Percentiles rank a stretch among this genome's conserved stretches.
Evolutionary conservation across 2,113 vertebrate genomes (phyloP).

Genomic region (Hoplias malabaricus): DNA sequence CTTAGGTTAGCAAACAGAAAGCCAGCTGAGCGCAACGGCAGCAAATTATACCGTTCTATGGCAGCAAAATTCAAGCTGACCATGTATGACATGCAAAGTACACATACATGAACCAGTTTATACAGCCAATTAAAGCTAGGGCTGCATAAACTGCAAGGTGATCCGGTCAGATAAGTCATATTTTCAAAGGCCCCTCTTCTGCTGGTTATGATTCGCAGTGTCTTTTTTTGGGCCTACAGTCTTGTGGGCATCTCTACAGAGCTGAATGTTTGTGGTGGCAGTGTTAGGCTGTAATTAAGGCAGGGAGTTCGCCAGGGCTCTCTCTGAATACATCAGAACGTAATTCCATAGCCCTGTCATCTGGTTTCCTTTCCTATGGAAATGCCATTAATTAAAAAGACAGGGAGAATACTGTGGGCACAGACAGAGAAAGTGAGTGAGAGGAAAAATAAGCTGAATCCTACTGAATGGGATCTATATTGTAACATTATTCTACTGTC

Average conservation of each 20-base stretch:
- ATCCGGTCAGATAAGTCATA: neutral
- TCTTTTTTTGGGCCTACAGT: neutral
- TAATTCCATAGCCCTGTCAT: conserved; percentile 25
- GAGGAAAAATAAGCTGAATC: neutral
- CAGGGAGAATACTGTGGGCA: neutral
- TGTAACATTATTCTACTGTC: neutral
- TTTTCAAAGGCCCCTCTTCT: neutral
- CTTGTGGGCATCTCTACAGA: neutral
- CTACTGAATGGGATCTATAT: neutral
- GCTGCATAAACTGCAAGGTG: neutral
- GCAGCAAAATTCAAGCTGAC: neutral
- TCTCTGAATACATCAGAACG: conserved; percentile 16
- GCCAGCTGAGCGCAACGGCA: neutral
- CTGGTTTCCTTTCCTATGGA: conserved; percentile 26
- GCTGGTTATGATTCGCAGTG: neutral
- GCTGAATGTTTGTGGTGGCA: conserved; percentile 6
- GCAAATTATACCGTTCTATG: neutral
- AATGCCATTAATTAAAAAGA: conserved; percentile 1
- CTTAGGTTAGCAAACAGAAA: conserved; percentile 2
- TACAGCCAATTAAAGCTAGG: neutral
- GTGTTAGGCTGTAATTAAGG: conserved; percentile 29
- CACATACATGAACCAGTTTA: neutral
- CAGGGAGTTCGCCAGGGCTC: conserved; percentile 1
- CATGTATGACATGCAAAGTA: neutral
- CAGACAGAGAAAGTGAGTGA: neutral